These are phyloP conservation scores for Clunio marinus DNA, from an alignment of 2,888 invertebrate species.

Conservation along the genomic window DNA sequence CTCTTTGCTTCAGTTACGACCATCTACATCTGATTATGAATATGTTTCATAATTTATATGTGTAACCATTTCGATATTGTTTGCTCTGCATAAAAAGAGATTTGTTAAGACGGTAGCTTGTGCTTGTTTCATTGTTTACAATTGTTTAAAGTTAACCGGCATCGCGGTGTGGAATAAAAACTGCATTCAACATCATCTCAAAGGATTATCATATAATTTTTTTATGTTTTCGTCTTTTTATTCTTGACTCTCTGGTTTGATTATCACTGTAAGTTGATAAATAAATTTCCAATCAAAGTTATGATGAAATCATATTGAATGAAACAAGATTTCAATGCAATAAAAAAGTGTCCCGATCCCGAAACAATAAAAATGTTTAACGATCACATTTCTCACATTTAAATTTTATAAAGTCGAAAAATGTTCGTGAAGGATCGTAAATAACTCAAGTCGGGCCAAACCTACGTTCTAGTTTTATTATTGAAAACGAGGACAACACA, in stretches of 20 bases:
- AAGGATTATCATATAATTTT: background rate
- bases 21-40: slow-evolving; percentile 21
- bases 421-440: slow-evolving; percentile 21
- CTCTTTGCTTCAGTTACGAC: background rate
- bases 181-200: background rate
- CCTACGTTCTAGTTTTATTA: slow-evolving; percentile 36
- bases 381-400: slow-evolving; percentile 17
- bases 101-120: slow-evolving; percentile 18
- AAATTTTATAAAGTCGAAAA: background rate
- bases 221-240: no score
- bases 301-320: background rate
- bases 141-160: slow-evolving; percentile 12
- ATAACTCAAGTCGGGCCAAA: slow-evolving; percentile 34
- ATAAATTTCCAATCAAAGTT: slow-evolving; percentile 6
- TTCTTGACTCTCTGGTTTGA: background rate
- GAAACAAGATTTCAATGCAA: background rate
- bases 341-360: background rate
- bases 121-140: slow-evolving; percentile 20
- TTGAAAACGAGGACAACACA: no score
- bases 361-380: background rate
- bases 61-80: slow-evolving; percentile 1
- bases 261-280: background rate
- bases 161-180: background rate
- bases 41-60: slow-evolving; percentile 31
- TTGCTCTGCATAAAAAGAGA: slow-evolving; percentile 1